Evolutionary conservation across 2,888 invertebrate species (phyloP), one percentile per base, ranked within the genome.

Genomic region (Schizotus pectinicornis): DNA sequence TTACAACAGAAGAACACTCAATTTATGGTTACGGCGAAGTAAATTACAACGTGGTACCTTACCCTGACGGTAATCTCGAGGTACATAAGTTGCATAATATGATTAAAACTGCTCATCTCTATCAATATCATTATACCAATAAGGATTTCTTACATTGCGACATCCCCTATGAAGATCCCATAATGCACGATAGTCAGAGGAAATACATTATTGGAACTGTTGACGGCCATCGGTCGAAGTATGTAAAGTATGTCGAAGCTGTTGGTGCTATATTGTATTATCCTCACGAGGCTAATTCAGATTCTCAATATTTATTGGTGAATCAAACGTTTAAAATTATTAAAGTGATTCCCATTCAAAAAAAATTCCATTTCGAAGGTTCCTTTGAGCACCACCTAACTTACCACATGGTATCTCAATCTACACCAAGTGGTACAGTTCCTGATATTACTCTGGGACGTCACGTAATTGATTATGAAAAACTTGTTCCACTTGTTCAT

Each of bases 291-390:
- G 73, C 66, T 1, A 57, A 70, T 37, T 67, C 70, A 6, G 78
- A 79, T 35, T 72, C 74, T 48, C 77, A 79, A 43, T 77, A 76
- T 39, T 64, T 81, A 13, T 64, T 41, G 9, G 77, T 78, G 5
- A 81, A 80, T 58, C 79, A 81, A 72, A 77, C 77, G 14, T 70
- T 81, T 38, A 56, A 71, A 3, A 64, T 81, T 11, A 61, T 72
- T 8, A 62, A 68, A 5, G 55, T 71, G 1, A 61, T 66, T 0
- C 52, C 72, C 0, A 49, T 65, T 6, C 49, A 65, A 6, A 66
- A 70, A 9, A 61, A 63, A 35, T 46, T 67, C n/a, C 51, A 53
- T 30, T 49, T 63, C 14, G 58, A 55, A 55, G 52, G 63, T 58
- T 58, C 56, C 30, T 52, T 56, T 12, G 58, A 43, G 61, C 9